Evolutionary conservation across 2,888 invertebrate genomes (phyloP).

Genomic region (Rhagophthalmus giganteus): DNA sequence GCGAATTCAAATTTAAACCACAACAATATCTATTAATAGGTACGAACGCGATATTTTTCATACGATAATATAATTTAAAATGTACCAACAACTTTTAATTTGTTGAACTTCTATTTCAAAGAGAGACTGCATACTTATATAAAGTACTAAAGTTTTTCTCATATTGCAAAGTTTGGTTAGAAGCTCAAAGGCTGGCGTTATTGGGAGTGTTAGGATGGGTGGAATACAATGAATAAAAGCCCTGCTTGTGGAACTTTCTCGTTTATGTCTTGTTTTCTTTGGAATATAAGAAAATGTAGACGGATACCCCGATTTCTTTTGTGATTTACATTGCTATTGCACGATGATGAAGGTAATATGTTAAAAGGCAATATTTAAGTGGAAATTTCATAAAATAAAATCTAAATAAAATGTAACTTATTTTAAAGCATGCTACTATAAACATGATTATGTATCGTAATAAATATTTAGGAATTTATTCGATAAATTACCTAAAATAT

Average conservation of each 20-base stretch:
- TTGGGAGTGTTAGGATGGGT: slow-evolving; percentile 19
- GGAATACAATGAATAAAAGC: slow-evolving; percentile 25
- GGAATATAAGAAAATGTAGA: slow-evolving; percentile 14
- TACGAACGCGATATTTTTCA: no score
- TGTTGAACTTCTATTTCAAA: not conserved
- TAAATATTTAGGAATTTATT: no score
- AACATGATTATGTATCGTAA: no score
- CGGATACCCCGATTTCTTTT: slow-evolving; percentile 8
- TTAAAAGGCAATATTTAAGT: not conserved
- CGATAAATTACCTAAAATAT: no score
- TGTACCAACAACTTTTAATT: no score
- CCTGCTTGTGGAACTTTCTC: slow-evolving; percentile 18
- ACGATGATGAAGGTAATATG: slow-evolving; percentile 6
- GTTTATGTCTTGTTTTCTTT: slow-evolving; percentile 22
- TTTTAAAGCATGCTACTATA: no score
- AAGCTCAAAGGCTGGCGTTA: slow-evolving; percentile 20
- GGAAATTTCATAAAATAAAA: not conserved
- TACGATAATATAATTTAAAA: no score
- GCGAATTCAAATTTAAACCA: no score
- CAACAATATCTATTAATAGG: no score
- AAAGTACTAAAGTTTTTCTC: slow-evolving; percentile 23
- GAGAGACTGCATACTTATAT: slow-evolving; percentile 17
- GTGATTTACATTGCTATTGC: slow-evolving; percentile 12
- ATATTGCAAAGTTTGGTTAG: slow-evolving; percentile 23
- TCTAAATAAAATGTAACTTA: not conserved